Base-by-base conservation (phyloP, 2,888 invertebrate species). In the Hirtodrosophila trivittata region DNA sequence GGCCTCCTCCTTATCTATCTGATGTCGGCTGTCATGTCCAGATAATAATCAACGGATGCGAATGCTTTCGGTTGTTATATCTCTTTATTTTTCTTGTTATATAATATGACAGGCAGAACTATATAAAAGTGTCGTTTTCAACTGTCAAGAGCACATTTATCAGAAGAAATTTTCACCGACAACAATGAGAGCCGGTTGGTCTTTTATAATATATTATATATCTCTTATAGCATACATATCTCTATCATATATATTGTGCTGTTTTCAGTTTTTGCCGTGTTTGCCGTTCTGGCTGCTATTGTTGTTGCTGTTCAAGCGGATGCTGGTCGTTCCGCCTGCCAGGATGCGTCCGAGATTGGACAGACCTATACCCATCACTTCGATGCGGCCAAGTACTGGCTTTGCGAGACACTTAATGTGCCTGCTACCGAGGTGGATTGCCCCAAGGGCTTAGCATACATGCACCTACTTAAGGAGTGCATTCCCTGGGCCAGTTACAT, bases 301-400 rank as follows among this genome's bases (percentile, higher is more conserved):
- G 65, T 74, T 39, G 58, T 83, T 38, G 67, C 41, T 18, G 71
- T 66, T 9, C 65, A 39, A 6, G 65, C 66, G 1, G 65, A 80
- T 43, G 87, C 85, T 1, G 90, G 90, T 12, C 90, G 86, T 26
- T 90, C 90, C 4, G 90, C 87, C 56, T 90, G 90, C 65, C 54
- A 59, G 41, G 88, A 89, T 64, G 76, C 73, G 30, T 66, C 65
- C 5, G 88, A 89, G 33, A 28, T 87, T 25, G 85, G 84, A 2
- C 75, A 87, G 51, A 88, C 87, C 9, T 86, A 75, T 39, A 66
- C 87, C 7, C 84, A 90, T 66, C 89, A 90, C 51, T 83, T 87
- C 58, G 90, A 90, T 60, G 87, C 90, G 12, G 86, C 89, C 14
- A 87, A 87, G 51, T 90, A 87, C 55, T 90, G 90, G 90, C 72